Evolutionary conservation across 64 coral and sea anemone genomes (phyloP).

Genomic region (Actinia tenebrosa): DNA sequence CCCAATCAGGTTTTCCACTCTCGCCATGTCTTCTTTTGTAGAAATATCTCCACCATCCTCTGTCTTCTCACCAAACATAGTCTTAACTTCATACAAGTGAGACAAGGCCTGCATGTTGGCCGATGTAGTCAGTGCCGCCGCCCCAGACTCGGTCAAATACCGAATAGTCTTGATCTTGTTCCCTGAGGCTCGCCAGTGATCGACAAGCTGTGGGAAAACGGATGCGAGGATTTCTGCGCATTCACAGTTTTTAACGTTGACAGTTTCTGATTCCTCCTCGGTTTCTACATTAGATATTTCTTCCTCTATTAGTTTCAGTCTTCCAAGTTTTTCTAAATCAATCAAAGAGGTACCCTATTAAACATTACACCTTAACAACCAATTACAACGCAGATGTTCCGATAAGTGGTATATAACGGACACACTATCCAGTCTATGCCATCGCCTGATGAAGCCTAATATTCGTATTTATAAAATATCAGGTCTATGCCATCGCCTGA

Average conservation of each 20-base stretch:
- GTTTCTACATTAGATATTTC: neutral
- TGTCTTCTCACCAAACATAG: conserved; percentile 52
- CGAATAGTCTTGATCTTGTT: conserved; percentile 85
- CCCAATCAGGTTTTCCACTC: conserved; percentile 91
- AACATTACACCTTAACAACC: neutral
- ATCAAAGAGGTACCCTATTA: neutral
- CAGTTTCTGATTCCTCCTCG: conserved; percentile 1
- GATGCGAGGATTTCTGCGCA: conserved; percentile 91
- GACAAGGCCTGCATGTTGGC: conserved; percentile 95
- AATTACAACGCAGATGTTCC: no score
- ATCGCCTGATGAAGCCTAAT: no score
- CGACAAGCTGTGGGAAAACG: conserved; percentile 91
- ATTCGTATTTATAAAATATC: no score
- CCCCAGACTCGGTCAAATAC: conserved; percentile 88
- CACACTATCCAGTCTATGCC: no score
- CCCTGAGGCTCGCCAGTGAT: conserved; percentile 86
- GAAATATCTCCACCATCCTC: conserved; percentile 40
- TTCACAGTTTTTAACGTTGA: conserved; percentile 75
- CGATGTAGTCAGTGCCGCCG: conserved; percentile 77
- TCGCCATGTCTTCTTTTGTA: conserved; percentile 70
- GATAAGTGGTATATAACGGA: no score
- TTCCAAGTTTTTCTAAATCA: neutral
- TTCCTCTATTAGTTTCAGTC: neutral
- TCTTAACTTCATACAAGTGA: conserved; percentile 67
- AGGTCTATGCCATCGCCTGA: no score